phyloP scores from a whole-genome alignment of 2,888 invertebrate genomes.

The Thereva nobilitata region DNA sequence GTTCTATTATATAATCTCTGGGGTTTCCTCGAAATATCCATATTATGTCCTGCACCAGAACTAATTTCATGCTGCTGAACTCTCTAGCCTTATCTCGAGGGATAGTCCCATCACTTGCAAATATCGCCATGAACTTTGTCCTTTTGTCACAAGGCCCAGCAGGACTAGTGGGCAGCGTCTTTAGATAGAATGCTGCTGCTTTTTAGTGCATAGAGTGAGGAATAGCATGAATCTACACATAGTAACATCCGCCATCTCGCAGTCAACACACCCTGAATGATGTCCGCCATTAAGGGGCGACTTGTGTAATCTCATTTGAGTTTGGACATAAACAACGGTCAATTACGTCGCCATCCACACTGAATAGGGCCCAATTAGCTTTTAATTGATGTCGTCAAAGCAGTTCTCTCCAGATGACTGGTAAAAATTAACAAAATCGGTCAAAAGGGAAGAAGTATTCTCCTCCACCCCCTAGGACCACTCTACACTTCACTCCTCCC shows the following conservation, averaged over 20 bases:
- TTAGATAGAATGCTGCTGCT: too few species aligned
- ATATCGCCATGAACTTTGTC: background rate
- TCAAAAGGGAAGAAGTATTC: constrained; percentile 7
- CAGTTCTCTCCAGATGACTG: constrained; percentile 11
- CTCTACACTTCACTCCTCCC: background rate
- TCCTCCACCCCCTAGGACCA: background rate
- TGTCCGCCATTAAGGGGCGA: background rate
- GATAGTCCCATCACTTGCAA: constrained; percentile 19
- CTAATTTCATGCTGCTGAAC: constrained; percentile 19
- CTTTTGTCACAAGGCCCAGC: background rate
- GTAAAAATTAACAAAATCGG: constrained; percentile 29
- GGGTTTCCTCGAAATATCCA: too few species aligned
- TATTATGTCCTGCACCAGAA: background rate
- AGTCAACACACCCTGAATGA: background rate
- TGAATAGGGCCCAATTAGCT: constrained; percentile 29
- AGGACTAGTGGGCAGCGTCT: too few species aligned
- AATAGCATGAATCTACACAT: background rate
- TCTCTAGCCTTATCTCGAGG: background rate
- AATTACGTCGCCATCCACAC: constrained; percentile 15
- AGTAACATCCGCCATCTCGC: background rate
- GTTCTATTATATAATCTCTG: too few species aligned
- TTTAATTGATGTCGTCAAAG: constrained; percentile 34
- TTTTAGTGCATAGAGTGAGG: background rate
- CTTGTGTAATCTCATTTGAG: background rate
- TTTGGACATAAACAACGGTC: constrained; percentile 19